Evolutionary conservation across 2,888 invertebrate species (phyloP).

Genomic region (Archips xylosteana): DNA sequence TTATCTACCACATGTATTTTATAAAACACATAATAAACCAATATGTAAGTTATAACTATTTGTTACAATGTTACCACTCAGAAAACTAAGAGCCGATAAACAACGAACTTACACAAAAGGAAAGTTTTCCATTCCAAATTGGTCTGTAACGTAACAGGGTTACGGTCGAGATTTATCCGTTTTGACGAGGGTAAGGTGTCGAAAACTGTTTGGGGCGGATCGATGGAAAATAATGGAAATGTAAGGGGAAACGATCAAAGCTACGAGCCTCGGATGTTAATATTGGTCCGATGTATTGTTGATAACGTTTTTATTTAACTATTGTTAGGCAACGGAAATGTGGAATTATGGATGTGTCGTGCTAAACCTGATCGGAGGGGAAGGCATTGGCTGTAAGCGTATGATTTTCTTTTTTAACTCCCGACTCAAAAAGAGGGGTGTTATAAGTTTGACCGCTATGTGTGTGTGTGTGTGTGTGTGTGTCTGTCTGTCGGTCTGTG

Average conservation of each 20-base stretch:
- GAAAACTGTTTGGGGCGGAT: slow-evolving; percentile 28
- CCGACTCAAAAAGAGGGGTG: no score
- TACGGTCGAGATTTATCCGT: slow-evolving; percentile 11
- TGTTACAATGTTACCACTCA: slow-evolving; percentile 14
- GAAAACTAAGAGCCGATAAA: slow-evolving; percentile 15
- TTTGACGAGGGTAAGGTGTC: slow-evolving; percentile 25
- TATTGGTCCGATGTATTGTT: slow-evolving; percentile 22
- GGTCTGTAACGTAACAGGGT: background rate
- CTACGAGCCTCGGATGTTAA: slow-evolving; percentile 32
- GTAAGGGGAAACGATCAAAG: slow-evolving; percentile 30
- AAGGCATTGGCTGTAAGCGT: no score
- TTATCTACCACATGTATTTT: no score
- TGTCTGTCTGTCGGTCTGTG: no score
- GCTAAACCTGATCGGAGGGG: background rate
- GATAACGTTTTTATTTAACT: slow-evolving; percentile 26
- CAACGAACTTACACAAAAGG: slow-evolving; percentile 19
- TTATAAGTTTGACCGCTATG: no score
- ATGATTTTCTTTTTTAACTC: no score
- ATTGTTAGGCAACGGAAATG: slow-evolving; percentile 5
- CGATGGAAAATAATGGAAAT: slow-evolving; percentile 36
- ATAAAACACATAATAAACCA: no score
- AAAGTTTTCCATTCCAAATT: background rate
- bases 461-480: no score
- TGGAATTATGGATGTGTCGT: slow-evolving; percentile 5
- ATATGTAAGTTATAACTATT: background rate